These are phyloP conservation scores for Halichoerus grypus DNA, from an alignment of 2,113 vertebrate genomes.

Conservation along the genomic window DNA sequence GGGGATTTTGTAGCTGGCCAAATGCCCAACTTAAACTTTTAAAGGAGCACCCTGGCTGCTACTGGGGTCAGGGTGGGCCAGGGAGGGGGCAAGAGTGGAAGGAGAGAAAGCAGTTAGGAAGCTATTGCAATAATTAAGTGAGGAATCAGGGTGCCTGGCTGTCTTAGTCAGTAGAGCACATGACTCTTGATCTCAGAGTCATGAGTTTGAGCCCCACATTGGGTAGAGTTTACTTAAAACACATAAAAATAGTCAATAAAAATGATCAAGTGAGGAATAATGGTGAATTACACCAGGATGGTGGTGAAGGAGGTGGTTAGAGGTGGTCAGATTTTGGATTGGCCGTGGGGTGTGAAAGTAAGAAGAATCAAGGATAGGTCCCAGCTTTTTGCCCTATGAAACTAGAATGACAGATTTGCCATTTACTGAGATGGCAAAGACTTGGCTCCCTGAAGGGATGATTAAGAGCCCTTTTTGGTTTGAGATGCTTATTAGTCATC, in stretches of 20 bases:
- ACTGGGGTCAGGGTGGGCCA: not conserved
- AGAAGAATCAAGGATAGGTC: not conserved
- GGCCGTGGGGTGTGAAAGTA: not conserved
- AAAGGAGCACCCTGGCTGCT: not conserved
- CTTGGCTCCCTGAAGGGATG: not conserved
- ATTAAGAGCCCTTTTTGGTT: not conserved
- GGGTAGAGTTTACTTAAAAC: not conserved
- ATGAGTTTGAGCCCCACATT: not conserved
- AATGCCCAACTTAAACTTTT: not conserved
- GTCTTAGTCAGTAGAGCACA: not conserved
- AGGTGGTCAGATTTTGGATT: not conserved
- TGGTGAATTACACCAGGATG: not conserved
- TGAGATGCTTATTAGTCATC: not conserved
- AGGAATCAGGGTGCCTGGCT: not conserved
- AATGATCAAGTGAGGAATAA: not conserved
- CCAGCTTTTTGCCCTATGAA: not conserved
- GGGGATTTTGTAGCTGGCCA: not conserved
- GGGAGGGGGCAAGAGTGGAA: not conserved
- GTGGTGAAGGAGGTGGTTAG: not conserved
- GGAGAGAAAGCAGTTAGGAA: not conserved
- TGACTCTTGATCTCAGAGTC: not conserved
- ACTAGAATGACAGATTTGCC: not conserved
- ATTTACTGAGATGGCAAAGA: constrained; percentile 4
- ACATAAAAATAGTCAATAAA: not conserved
- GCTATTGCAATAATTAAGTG: not conserved